Evolutionary conservation across 1,140 invertebrate genomes (phyloP).

Genomic region (Drosophila nebulosa): DNA sequence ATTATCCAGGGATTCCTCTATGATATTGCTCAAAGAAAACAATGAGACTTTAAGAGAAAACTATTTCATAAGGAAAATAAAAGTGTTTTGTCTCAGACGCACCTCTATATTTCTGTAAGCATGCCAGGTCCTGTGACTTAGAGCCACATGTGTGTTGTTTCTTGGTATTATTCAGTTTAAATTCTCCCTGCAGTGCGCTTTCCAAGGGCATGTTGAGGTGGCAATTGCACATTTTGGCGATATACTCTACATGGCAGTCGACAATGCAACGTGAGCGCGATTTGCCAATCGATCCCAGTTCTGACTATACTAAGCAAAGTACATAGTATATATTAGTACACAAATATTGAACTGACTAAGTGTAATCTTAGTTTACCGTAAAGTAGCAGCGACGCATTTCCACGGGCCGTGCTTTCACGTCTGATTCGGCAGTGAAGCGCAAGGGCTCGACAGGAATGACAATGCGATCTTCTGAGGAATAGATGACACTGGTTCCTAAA

Average conservation of each 20-base stretch:
- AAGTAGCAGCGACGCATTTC: conserved; percentile 56
- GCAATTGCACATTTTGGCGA: conserved; percentile 45
- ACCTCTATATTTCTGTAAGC: conserved; percentile 41
- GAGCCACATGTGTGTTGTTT: conserved; percentile 4
- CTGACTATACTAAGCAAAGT: background rate
- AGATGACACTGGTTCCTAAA: conserved; percentile 48
- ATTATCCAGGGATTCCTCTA: conserved; percentile 52
- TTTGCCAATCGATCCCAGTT: background rate
- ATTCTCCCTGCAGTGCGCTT: background rate
- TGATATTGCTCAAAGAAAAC: conserved; percentile 67
- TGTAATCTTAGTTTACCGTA: background rate
- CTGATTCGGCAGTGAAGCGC: conserved; percentile 45
- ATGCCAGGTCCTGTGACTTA: conserved; percentile 31
- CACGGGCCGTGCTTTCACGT: conserved; percentile 48
- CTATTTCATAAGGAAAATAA: background rate
- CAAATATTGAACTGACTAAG: no score
- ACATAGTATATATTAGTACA: no score
- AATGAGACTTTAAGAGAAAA: conserved; percentile 23
- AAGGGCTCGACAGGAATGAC: conserved; percentile 48
- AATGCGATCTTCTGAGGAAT: conserved; percentile 53
- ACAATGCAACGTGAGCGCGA: conserved; percentile 50
- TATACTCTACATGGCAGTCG: conserved; percentile 42
- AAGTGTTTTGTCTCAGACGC: background rate
- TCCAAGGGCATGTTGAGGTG: background rate
- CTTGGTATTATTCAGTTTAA: background rate